Evolutionary conservation across 2,797 vertebrate species (phyloP), one percentile per base, ranked within the genome.

Genomic region (Chrosomus eos): DNA sequence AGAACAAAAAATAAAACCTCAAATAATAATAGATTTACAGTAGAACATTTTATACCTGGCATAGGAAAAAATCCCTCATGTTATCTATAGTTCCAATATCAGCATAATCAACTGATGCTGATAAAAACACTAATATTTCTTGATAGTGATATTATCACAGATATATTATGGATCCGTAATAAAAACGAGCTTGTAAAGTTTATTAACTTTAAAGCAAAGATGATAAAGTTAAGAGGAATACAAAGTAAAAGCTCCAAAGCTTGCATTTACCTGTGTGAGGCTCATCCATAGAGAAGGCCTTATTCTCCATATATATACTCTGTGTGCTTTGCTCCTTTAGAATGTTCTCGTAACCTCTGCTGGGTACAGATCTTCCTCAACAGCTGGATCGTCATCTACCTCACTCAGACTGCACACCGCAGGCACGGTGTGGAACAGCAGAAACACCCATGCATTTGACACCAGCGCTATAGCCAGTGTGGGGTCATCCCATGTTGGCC

Each of bases 201-300:
- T 10, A n/a, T 38, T 53, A 31, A 51, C 31, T 53, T 21, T 4
- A 71, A 33, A 68, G 64, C 16, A 64, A 72, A 64, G 5, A 72
- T 38, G 11, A 40, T 58, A 60, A 70, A 48, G 45, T 38, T 60
- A 14, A 26, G 28, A 81, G 38, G 21, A 68, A 84, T 53, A 26
- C 38, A 73, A 33, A 26, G 16, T 2, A 21, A 51, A 70, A 38
- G 21, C 5, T 55, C 68, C 51, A 70, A 53, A n/a, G n/a, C 18
- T n/a, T 84, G 31, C 23, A 3, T 93, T 26, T 92, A 99, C 98
- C 97, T 51, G 95, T 87, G 82, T 91, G 93, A 0, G 97, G 96
- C 72, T 99, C 98, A 0, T 99, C 97, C 97, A 99, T 96, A 6
- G 97, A 97, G 92, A 99, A 99, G 0, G 97, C 97, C 90, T 99